phyloP scores from a whole-genome alignment of 2,797 vertebrate genomes.

The Lagorchestes hirsutus region DNA sequence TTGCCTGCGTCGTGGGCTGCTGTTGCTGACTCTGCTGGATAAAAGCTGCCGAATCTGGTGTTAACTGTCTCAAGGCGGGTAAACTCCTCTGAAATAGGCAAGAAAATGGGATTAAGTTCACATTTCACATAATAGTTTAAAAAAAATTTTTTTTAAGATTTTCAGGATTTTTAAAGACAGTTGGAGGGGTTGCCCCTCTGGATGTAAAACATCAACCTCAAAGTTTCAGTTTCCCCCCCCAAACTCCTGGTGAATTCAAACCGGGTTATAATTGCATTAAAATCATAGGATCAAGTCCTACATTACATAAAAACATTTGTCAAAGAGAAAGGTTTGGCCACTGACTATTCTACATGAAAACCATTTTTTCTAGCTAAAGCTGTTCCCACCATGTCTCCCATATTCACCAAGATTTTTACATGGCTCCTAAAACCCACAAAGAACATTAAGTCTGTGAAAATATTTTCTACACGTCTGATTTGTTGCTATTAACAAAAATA shows the following conservation, averaged over 20 bases:
- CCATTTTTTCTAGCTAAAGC: background rate
- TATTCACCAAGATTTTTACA: background rate
- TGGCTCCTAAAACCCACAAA: background rate
- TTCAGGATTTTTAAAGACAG: background rate
- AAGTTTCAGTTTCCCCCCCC: background rate
- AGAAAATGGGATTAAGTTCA: background rate
- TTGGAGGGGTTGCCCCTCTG: fast-evolving
- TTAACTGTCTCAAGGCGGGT: slow-evolving; percentile 97
- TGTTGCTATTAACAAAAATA: background rate
- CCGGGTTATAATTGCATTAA: background rate
- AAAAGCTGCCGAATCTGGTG: slow-evolving; percentile 96
- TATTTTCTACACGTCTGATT: background rate
- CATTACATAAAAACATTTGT: background rate
- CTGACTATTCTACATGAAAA: background rate
- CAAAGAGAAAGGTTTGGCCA: background rate
- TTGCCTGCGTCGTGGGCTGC: slow-evolving; percentile 87
- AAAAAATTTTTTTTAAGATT: slow-evolving; percentile 10
- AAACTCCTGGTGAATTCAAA: background rate
- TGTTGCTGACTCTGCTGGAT: slow-evolving; percentile 98
- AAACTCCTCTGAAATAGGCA: slow-evolving; percentile 92
- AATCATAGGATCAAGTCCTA: background rate
- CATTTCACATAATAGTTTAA: background rate
- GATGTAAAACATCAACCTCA: background rate
- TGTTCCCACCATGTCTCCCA: background rate
- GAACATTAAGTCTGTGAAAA: background rate